Percentiles rank a stretch among this genome's conserved stretches.
Evolutionary conservation across 1,140 invertebrate species (phyloP).

Genomic region (Zaprionus tsacasi): DNA sequence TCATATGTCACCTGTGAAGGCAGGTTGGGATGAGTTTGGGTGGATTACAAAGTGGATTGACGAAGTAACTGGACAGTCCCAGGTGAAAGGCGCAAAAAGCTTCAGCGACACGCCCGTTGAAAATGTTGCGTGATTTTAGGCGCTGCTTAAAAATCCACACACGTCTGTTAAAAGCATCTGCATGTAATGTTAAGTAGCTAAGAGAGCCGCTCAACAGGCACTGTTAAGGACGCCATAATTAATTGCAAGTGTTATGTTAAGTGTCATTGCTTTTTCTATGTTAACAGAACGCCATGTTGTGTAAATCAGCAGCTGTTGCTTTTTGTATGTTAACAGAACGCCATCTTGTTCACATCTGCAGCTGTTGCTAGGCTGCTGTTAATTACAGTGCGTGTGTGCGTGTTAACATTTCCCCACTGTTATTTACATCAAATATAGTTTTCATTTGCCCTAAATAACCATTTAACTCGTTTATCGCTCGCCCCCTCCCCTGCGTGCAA

Average conservation of each 20-base stretch:
- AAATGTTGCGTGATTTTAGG: background rate
- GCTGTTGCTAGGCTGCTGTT: background rate
- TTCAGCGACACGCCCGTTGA: background rate
- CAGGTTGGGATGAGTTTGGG: background rate
- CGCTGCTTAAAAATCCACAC: background rate
- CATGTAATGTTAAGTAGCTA: background rate
- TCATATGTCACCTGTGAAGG: constrained; percentile 42
- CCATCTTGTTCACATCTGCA: too few relatives aligned
- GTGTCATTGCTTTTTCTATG: too few relatives aligned
- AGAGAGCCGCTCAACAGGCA: background rate
- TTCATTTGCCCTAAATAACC: constrained; percentile 23
- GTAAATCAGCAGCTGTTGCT: background rate
- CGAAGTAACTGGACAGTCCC: background rate
- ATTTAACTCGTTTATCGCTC: constrained; percentile 23
- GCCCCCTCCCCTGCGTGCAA: too few relatives aligned
- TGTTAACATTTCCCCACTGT: background rate
- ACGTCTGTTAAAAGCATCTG: background rate
- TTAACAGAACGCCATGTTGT: background rate
- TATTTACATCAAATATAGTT: background rate
- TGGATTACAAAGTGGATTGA: background rate
- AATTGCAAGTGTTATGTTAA: background rate
- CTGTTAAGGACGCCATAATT: background rate
- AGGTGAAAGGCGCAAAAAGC: background rate
- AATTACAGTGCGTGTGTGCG: background rate
- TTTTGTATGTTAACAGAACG: background rate